These are phyloP conservation scores for Notodonta ziczac DNA, from an alignment of 2,888 invertebrate genomes.

Conservation along the genomic window DNA sequence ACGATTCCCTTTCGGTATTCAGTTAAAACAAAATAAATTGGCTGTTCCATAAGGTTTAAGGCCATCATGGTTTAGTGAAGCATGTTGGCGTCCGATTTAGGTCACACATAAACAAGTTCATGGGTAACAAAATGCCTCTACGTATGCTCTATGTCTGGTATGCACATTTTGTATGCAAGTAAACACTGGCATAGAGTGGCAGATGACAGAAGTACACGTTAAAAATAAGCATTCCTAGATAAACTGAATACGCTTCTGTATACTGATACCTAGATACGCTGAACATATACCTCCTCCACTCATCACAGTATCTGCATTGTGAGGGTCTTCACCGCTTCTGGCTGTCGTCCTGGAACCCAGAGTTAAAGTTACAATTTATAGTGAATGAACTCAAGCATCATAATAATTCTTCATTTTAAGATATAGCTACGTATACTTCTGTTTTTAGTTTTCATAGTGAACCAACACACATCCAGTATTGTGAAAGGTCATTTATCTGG, in stretches of 20 bases:
- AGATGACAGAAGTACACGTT: constrained; percentile 6
- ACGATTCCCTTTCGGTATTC: too few relatives aligned
- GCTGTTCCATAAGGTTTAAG: too few relatives aligned
- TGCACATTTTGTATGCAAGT: constrained; percentile 16
- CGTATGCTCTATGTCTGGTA: constrained; percentile 14
- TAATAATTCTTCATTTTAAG: too few relatives aligned
- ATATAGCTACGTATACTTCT: background rate
- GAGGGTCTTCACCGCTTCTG: too few relatives aligned
- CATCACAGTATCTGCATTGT: too few relatives aligned
- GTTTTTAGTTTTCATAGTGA: constrained; percentile 9
- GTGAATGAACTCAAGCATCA: too few relatives aligned
- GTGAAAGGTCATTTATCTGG: constrained; percentile 35
- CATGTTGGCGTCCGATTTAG: constrained; percentile 7
- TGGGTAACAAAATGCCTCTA: constrained; percentile 23
- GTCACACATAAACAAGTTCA: constrained; percentile 24
- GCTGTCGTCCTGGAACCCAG: too few relatives aligned
- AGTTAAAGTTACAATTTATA: too few relatives aligned
- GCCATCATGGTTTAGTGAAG: constrained; percentile 5
- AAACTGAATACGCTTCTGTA: too few relatives aligned
- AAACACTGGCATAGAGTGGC: background rate
- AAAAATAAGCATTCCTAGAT: background rate
- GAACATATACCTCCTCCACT: too few relatives aligned
- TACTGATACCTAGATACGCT: too few relatives aligned
- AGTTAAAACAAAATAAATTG: too few relatives aligned
- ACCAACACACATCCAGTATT: constrained; percentile 22